phyloP scores from a whole-genome alignment of 2,113 vertebrate species.

The Spheniscus mendiculus region DNA sequence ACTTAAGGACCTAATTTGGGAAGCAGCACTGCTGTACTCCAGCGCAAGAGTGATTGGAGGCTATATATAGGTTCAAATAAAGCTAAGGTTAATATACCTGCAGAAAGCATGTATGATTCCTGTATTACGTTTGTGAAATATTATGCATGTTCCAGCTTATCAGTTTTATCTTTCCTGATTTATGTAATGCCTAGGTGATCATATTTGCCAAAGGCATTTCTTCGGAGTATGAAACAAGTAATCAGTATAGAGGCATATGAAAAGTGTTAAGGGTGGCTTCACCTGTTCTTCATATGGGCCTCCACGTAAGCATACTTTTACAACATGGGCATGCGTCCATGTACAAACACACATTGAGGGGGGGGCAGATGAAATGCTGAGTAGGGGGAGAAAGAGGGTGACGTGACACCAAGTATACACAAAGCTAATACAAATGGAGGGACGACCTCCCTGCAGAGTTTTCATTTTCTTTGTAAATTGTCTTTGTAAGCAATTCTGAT shows the following conservation, averaged over 20 bases:
- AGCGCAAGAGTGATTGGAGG: neutral
- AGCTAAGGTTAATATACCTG: neutral
- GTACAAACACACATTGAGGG: neutral
- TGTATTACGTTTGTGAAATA: neutral
- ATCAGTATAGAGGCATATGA: neutral
- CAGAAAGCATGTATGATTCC: neutral
- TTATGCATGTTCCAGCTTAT: neutral
- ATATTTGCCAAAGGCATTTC: neutral
- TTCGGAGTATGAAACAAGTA: neutral
- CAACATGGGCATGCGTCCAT: rapidly evolving
- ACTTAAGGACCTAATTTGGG: neutral
- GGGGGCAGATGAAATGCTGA: neutral
- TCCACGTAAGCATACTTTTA: neutral
- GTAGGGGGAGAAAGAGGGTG: neutral
- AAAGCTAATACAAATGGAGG: neutral
- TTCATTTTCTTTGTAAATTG: neutral
- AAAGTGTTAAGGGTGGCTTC: neutral
- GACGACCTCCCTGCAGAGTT: rapidly evolving
- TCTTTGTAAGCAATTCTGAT: neutral
- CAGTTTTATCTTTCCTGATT: neutral
- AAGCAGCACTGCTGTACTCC: neutral
- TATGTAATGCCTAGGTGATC: neutral
- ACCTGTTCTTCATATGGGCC: neutral
- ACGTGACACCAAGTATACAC: neutral
- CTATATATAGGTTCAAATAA: neutral